These are phyloP conservation scores for Xenentodon cancila DNA, from an alignment of 2,797 vertebrate species.

Conservation along the genomic window DNA sequence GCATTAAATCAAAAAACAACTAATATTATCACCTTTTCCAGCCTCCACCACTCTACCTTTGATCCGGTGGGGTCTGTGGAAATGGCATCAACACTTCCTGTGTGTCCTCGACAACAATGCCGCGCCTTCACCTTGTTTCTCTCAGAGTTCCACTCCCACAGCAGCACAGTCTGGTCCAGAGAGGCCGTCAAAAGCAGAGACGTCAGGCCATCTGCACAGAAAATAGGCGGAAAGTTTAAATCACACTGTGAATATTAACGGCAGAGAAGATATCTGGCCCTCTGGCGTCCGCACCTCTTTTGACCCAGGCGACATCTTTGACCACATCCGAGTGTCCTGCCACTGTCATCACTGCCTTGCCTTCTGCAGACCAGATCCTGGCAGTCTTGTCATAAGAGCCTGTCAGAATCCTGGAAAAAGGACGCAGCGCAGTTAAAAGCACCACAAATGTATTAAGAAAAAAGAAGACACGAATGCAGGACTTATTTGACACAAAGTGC, in stretches of 20 bases:
- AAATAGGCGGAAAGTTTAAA: neutral
- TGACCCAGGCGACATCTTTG: slow-evolving; percentile 96
- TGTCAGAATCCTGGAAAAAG: slow-evolving; percentile 89
- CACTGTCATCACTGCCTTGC: slow-evolving; percentile 89
- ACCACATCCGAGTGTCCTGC: slow-evolving; percentile 94
- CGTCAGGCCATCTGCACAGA: slow-evolving; percentile 76
- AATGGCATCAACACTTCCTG: slow-evolving; percentile 91
- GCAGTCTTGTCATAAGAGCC: slow-evolving; percentile 96
- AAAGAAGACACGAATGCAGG: neutral
- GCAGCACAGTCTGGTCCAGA: slow-evolving; percentile 92
- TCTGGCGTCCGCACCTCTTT: slow-evolving; percentile 84
- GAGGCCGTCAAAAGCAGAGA: slow-evolving; percentile 92
- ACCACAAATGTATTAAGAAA: neutral
- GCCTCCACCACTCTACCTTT: slow-evolving; percentile 78
- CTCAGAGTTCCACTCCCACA: slow-evolving; percentile 98
- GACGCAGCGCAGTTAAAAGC: neutral
- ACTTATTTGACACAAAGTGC: neutral
- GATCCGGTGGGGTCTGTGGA: slow-evolving; percentile 87
- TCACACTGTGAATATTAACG: too few relatives aligned
- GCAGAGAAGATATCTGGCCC: neutral
- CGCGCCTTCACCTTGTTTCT: slow-evolving; percentile 90
- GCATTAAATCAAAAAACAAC: neutral
- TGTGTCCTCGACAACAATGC: slow-evolving; percentile 95
- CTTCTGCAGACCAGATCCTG: slow-evolving; percentile 93
- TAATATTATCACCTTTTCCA: neutral